These are phyloP conservation scores for Spheniscus mendiculus DNA, from an alignment of 2,113 vertebrate species.

Conservation along the genomic window DNA sequence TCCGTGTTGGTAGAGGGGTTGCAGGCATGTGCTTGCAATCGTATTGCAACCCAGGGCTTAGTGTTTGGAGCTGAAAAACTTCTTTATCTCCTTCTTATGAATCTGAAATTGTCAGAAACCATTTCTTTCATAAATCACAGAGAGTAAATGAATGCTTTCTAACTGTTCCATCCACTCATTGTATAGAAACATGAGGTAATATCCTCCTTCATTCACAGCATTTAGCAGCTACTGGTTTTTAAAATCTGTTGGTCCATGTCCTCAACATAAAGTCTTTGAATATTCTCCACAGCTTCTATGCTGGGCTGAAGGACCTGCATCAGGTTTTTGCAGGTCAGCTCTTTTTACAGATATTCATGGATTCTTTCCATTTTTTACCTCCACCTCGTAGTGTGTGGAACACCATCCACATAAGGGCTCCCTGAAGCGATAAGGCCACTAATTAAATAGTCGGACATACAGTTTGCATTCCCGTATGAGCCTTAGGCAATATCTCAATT, in stretches of 20 bases:
- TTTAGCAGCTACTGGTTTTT: background rate
- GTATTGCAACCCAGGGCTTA: accelerated
- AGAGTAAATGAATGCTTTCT: background rate
- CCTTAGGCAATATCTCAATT: background rate
- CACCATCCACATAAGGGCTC: background rate
- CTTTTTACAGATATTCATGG: background rate
- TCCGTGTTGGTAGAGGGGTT: background rate
- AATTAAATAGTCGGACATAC: background rate
- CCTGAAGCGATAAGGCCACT: background rate
- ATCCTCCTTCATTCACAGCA: background rate
- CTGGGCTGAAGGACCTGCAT: background rate
- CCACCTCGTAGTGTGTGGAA: background rate
- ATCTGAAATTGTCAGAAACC: background rate
- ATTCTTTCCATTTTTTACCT: background rate
- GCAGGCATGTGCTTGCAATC: background rate
- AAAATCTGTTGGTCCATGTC: background rate
- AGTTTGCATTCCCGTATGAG: background rate
- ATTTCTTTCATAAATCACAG: background rate
- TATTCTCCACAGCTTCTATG: background rate
- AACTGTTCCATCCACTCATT: background rate
- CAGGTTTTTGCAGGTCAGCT: background rate
- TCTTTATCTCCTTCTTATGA: background rate
- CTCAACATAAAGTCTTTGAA: background rate
- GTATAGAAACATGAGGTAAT: background rate
- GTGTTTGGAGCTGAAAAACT: background rate